A percentile compares a stretch with the other conserved stretches of the same genome.
These are phyloP conservation scores for Drosophila bunnanda DNA, from an alignment of 2,888 invertebrate species.

Conservation along the genomic window DNA sequence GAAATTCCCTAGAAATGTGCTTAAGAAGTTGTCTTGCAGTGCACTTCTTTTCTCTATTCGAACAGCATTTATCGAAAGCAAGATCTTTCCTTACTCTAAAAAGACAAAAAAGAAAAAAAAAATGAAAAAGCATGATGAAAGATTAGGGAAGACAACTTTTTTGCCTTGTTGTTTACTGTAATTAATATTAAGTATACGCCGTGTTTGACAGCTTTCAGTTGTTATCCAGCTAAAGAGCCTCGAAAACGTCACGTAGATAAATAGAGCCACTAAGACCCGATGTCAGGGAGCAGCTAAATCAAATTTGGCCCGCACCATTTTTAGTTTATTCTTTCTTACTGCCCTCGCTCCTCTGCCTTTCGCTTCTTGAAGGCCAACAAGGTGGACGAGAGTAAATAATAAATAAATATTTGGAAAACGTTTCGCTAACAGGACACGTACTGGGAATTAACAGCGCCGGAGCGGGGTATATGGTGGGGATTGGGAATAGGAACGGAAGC, in stretches of 20 bases:
- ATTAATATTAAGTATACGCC: conserved; percentile 77
- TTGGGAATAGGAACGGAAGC: conserved; percentile 31
- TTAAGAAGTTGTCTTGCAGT: conserved; percentile 3
- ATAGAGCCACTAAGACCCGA: conserved; percentile 57
- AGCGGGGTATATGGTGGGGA: conserved; percentile 6
- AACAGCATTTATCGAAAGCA: conserved; percentile 23
- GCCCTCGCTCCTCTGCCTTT: background rate
- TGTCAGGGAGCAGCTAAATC: conserved; percentile 60
- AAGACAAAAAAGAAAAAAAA: conserved; percentile 11
- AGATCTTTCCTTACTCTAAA: conserved; percentile 39
- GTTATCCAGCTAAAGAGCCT: conserved; percentile 36
- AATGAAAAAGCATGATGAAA: conserved; percentile 1
- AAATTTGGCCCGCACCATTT: conserved; percentile 43
- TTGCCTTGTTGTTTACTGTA: conserved; percentile 53
- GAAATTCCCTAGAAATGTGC: background rate
- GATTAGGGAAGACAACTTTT: conserved; percentile 47
- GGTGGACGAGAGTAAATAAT: conserved; percentile 76
- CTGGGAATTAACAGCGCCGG: conserved; percentile 66
- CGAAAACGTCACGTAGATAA: conserved; percentile 64
- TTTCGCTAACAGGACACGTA: conserved; percentile 74
- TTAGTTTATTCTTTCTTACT: conserved; percentile 13
- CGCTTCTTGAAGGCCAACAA: conserved; percentile 49
- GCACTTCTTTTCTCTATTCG: conserved; percentile 18
- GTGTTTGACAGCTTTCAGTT: conserved; percentile 72
- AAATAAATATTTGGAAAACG: conserved; percentile 76